Evolutionary conservation across 2,113 vertebrate species (phyloP), one percentile per base, ranked within the genome.

Genomic region (Pachypanchax playfairii): DNA sequence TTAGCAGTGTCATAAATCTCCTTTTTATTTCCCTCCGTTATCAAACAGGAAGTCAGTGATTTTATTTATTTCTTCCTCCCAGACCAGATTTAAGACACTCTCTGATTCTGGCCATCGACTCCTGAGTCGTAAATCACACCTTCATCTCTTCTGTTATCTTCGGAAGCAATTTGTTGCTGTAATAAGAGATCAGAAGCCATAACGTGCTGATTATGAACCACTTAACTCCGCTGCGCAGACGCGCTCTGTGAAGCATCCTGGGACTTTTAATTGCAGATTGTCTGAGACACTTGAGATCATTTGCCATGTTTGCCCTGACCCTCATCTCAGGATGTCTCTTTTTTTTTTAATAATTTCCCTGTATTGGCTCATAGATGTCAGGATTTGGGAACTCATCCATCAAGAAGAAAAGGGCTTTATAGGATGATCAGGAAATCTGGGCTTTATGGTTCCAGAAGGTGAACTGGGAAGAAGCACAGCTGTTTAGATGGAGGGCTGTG

Each of bases 101-200:
- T 65, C 53, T 1, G 2, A 65, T 63, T 73, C 48, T 62, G 66
- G 69, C 69, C 33, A 68, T 48, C 58, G 73, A 47, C 61, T 79
- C 52, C 22, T 0, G 46, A 59, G 50, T 69, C 74, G 81, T 83
- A 79, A 85, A 84, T 77, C 76, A 62, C 65, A 77, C 67, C 75
- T 79, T 81, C 55, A 75, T 76, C 79, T 86, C 72, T 75, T 74
- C 53, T 51, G 13, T 65, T 64, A 73, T 73, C 75, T 64, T 71
- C 66, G 60, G 61, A 77, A 50, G 74, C 79, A 85, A 83, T 86
- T 85, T 85, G 79, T 79, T 28, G 24, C 55, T 54, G 77, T 75
- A 73, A 72, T 75, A 78, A 63, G 66, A 84, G 72, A 82, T 87
- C 74, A 75, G 49, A 52, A 73, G 77, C 78, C 51, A 49, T 83